Evolutionary conservation across 2,113 vertebrate genomes (phyloP), one percentile per base, ranked within the genome.

Genomic region (Riparia riparia): DNA sequence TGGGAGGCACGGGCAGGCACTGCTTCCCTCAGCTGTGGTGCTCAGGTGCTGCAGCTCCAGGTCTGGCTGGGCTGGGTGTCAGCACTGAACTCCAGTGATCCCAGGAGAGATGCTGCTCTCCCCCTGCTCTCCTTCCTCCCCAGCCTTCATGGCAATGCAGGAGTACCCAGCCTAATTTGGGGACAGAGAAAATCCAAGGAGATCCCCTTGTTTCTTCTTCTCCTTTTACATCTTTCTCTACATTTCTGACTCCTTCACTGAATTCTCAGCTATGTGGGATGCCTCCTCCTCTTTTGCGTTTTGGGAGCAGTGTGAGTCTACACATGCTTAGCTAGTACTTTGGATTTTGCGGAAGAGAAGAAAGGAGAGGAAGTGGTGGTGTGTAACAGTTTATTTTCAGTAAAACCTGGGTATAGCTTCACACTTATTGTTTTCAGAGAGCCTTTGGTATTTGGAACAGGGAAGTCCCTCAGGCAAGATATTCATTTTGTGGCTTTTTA

Each of bases 371-470:
- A 94, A 72, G 41, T 49, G 31, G 41, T 57, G 53, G 14, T 82
- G 79, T 76, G 32, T 57, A 87, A 60, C 24, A 50, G 18, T 65
- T 91, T 90, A 51, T 80, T 94, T 83, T 60, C 37, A 63, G 45
- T 47, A 70, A 81, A 78, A 84, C 54, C 50, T 77, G 42, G 47
- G 29, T 50, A 53, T 32, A 58, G 9, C 11, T 86, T 90, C 71
- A 86, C 9, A 51, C 10, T 58, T 37, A 77, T 17, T 76, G 50
- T 93, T 95, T 93, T 61, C 63, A 72, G 56, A 54, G 3, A 76
- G 13, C 28, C n/a, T 93, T 56, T 42, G 69, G 49, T 93, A 78
- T 94, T 91, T 84, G 87, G 34, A 93, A 57, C 44, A 85, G 31
- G 61, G 53, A 65, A n/a, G 7, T 90, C 78, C 85, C 57, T 61